phyloP scores from a whole-genome alignment of 2,797 vertebrate species.

The Anguilla anguilla region DNA sequence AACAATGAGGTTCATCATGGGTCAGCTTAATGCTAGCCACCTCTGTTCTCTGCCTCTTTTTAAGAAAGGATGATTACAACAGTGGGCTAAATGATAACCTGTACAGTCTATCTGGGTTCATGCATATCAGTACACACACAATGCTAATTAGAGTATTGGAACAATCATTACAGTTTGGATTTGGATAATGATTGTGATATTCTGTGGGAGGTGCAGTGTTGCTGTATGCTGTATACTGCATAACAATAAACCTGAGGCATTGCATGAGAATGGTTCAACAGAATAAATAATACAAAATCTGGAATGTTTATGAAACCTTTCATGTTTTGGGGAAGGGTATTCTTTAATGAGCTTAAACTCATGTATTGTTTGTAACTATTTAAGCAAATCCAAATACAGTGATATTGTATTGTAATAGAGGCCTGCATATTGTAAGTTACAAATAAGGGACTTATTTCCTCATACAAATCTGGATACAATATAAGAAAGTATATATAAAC shows the following conservation, averaged over 20 bases:
- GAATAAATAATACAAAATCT: background rate
- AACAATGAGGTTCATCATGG: conserved; percentile 8
- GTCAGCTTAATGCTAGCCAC: conserved; percentile 21
- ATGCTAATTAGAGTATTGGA: background rate
- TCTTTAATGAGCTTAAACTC: too few relatives aligned
- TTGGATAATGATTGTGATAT: background rate
- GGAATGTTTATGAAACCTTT: background rate
- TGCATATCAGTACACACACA: background rate
- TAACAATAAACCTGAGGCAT: conserved; percentile 16
- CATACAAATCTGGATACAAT: too few relatives aligned
- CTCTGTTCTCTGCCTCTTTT: conserved; percentile 20
- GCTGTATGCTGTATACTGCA: conserved; percentile 5
- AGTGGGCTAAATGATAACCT: conserved; percentile 18
- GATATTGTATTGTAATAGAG: too few relatives aligned
- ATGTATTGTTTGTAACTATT: too few relatives aligned
- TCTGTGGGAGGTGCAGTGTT: conserved; percentile 5
- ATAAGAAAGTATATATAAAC: too few relatives aligned
- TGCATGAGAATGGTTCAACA: background rate
- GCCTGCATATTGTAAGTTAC: too few relatives aligned
- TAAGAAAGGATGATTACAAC: conserved; percentile 23
- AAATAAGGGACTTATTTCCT: too few relatives aligned
- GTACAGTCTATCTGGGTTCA: background rate
- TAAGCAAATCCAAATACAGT: too few relatives aligned
- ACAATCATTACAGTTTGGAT: background rate
- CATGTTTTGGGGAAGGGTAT: background rate